Conservation (phyloP, 2,888 invertebrate species). For the Sminthurinus aureus region DNA sequence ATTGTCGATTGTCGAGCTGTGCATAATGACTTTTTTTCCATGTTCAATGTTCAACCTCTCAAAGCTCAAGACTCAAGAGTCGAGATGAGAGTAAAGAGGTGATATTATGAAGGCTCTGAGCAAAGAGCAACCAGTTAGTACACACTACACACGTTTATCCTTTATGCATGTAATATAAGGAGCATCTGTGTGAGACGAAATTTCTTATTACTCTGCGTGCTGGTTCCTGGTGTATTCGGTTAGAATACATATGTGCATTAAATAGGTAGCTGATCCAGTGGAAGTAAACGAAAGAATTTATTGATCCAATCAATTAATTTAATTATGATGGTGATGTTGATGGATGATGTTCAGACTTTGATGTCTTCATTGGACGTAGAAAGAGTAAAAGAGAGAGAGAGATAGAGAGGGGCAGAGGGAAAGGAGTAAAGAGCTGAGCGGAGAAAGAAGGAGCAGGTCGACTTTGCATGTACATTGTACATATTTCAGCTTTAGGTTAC, state of each 20-base stretch:
- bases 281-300: conserved; percentile 42
- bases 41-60: neutral
- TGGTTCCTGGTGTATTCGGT: neutral
- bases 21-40: conserved; percentile 1
- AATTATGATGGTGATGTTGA: conserved; percentile 58
- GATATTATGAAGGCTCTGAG: neutral
- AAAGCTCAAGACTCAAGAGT: neutral
- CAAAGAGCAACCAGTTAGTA: neutral
- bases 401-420: conserved; percentile 48
- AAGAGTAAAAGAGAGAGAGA: conserved; percentile 11
- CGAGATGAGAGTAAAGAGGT: neutral
- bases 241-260: conserved; percentile 32
- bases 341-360: conserved; percentile 47
- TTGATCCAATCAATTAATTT: conserved; percentile 60
- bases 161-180: neutral
- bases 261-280: conserved; percentile 30
- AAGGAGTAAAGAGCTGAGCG: conserved; percentile 16
- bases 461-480: too few species aligned
- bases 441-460: conserved; percentile 13
- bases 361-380: conserved; percentile 49
- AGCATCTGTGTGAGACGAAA: neutral
- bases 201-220: neutral
- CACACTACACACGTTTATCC: too few species aligned
- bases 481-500: neutral
- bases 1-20: neutral